Evolutionary conservation across 2,888 invertebrate species (phyloP).

Genomic region (Oasisia sp.): DNA sequence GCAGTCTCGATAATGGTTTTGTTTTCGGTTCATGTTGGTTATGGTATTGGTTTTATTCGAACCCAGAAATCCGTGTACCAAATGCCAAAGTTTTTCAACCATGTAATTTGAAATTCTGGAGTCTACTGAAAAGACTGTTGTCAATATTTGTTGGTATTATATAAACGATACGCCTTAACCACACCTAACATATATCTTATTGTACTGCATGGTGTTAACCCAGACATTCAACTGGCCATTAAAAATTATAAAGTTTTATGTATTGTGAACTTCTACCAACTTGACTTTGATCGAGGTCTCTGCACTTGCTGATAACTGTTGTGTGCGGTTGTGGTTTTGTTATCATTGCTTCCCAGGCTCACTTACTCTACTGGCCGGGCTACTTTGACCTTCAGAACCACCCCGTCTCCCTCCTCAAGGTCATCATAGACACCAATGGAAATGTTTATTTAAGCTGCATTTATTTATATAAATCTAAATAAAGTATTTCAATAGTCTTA

Average conservation of each 20-base stretch:
- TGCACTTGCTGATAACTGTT: background rate
- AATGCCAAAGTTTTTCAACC: no score
- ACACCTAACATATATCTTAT: background rate
- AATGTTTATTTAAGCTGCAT: background rate
- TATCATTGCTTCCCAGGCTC: background rate
- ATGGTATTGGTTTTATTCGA: background rate
- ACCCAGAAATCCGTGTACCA: background rate
- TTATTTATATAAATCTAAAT: no score
- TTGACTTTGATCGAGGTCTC: background rate
- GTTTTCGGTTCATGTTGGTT: background rate
- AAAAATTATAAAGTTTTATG: background rate
- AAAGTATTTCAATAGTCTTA: no score
- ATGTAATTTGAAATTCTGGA: background rate
- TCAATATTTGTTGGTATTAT: background rate
- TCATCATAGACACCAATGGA: background rate
- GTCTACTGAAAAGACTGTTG: background rate
- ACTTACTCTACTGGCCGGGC: background rate
- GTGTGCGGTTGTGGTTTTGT: background rate
- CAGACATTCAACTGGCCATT: background rate
- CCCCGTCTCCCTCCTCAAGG: background rate
- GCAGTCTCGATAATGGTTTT: background rate
- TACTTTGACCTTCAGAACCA: background rate
- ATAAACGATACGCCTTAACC: background rate
- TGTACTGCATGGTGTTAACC: background rate
- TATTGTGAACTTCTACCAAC: slow-evolving; percentile 6